Conservation (phyloP, 2,888 invertebrate species). For the Pristionchus fissidentatus region DNA sequence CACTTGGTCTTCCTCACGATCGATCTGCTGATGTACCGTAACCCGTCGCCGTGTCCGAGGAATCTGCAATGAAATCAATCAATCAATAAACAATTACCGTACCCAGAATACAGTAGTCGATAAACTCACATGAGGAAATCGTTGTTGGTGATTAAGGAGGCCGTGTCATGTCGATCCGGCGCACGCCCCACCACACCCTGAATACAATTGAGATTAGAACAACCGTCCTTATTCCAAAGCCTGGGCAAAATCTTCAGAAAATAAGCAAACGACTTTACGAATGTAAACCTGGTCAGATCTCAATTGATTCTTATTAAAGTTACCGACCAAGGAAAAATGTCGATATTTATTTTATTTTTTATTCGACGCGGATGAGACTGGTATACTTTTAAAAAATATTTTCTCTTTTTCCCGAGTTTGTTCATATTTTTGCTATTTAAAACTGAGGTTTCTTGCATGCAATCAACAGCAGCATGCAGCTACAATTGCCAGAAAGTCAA, state of each 20-base stretch:
- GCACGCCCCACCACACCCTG: slow-evolving; percentile 80
- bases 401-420: no score
- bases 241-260: no score
- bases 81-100: background rate
- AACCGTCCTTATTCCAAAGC: background rate
- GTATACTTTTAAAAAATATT: no score
- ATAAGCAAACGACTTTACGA: no score
- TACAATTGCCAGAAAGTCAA: no score
- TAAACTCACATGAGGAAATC: slow-evolving; percentile 83
- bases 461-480: no score
- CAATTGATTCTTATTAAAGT: background rate
- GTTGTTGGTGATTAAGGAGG: slow-evolving; percentile 80
- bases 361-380: no score
- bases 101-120: background rate
- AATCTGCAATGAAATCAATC: slow-evolving; percentile 79
- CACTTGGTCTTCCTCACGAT: slow-evolving; percentile 80
- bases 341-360: no score
- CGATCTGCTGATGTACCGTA: slow-evolving; percentile 81
- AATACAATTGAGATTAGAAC: slow-evolving; percentile 75
- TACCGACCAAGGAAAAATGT: no score
- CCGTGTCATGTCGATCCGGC: slow-evolving; percentile 80
- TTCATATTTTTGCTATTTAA: no score
- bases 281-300: background rate
- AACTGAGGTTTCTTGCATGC: no score
- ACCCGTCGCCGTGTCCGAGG: slow-evolving; percentile 86